These are phyloP conservation scores for Sylvietta virens DNA, from an alignment of 2,113 vertebrate species.

Conservation along the genomic window DNA sequence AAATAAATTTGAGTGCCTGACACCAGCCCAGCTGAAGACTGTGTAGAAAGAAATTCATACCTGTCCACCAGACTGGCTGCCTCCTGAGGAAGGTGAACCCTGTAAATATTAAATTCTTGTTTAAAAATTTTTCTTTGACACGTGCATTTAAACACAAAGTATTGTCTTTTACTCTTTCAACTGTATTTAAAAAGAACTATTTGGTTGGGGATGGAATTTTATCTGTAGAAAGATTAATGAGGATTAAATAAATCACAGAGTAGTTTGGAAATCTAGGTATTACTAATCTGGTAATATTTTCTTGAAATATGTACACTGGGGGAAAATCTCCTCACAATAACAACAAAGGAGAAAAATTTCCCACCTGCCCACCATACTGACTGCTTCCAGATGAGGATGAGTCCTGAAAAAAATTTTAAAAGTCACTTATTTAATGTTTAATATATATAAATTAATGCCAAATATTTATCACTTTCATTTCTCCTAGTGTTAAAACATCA, in stretches of 20 bases:
- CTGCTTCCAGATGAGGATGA: not conserved
- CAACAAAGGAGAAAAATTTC: not conserved
- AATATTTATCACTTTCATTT: not conserved
- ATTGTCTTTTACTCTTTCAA: not conserved
- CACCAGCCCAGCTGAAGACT: not conserved
- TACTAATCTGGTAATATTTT: not conserved
- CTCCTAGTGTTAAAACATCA: not conserved
- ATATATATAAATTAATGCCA: not conserved
- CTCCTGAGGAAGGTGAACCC: slow-evolving; percentile 8
- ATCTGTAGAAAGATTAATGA: not conserved
- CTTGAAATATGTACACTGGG: not conserved
- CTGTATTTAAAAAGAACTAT: not conserved
- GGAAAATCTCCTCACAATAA: fast-evolving
- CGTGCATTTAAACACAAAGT: not conserved
- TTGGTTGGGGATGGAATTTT: not conserved
- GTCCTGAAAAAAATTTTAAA: not conserved
- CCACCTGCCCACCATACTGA: slow-evolving; percentile 28
- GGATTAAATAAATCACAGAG: not conserved
- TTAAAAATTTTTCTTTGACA: not conserved
- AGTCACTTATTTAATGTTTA: not conserved
- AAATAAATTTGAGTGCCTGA: not conserved
- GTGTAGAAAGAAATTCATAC: not conserved
- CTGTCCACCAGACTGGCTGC: slow-evolving; percentile 31
- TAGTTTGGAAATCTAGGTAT: not conserved
- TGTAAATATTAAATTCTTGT: not conserved